phyloP scores from a whole-genome alignment of 2,888 invertebrate genomes.

The Drosophila leonis region DNA sequence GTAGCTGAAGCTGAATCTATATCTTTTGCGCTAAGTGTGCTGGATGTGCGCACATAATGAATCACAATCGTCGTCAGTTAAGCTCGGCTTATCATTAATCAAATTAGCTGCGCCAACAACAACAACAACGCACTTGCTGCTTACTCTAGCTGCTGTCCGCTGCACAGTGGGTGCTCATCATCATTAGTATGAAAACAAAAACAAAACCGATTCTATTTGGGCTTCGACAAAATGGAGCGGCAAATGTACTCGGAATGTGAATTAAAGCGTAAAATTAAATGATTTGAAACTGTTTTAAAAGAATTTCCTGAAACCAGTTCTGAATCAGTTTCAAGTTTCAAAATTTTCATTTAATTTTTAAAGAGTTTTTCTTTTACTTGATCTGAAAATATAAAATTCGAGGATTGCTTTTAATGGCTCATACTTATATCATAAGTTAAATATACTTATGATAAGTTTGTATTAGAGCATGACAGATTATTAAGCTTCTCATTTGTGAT shows the following conservation, averaged over 20 bases:
- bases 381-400: background rate
- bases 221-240: constrained; percentile 38
- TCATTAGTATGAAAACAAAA: constrained; percentile 33
- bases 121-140: constrained; percentile 53
- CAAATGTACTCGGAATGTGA: constrained; percentile 21
- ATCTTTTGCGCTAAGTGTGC: constrained; percentile 75
- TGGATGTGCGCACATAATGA: constrained; percentile 81
- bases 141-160: constrained; percentile 23
- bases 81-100: constrained; percentile 82
- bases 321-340: background rate
- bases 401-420: background rate
- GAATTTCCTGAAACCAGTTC: background rate
- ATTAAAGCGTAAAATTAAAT: constrained; percentile 36
- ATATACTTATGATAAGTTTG: background rate
- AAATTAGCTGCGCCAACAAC: constrained; percentile 75
- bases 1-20: constrained; percentile 30
- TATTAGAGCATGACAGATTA: no score
- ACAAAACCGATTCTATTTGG: constrained; percentile 33
- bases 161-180: constrained; percentile 62
- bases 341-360: background rate
- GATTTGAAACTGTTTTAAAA: background rate
- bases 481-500: no score
- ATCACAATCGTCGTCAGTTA: constrained; percentile 82
- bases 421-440: background rate
- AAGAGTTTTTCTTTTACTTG: background rate